These are phyloP conservation scores for Cabera pusaria DNA, from an alignment of 2,888 invertebrate genomes.

Conservation along the genomic window DNA sequence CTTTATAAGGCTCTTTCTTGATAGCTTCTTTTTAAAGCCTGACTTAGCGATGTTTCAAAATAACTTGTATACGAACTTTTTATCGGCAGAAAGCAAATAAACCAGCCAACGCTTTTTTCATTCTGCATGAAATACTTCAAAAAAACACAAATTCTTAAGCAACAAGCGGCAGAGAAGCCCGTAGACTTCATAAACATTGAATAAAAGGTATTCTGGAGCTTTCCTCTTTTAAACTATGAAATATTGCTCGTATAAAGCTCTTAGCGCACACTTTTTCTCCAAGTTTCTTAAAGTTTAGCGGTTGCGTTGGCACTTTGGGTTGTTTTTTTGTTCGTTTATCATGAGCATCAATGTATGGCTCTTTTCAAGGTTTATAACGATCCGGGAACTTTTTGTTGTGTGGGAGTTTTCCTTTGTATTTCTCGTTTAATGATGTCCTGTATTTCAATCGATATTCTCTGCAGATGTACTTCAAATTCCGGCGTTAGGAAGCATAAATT, in stretches of 20 bases:
- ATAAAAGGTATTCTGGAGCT: constrained; percentile 47
- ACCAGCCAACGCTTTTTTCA: constrained; percentile 22
- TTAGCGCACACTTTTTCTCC: constrained; percentile 44
- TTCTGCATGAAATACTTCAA: constrained; percentile 30
- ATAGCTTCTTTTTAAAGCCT: no score
- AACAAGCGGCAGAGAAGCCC: constrained; percentile 34
- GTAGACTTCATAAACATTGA: constrained; percentile 48
- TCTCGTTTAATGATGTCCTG: constrained; percentile 24
- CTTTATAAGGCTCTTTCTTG: no score
- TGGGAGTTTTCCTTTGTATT: constrained; percentile 17
- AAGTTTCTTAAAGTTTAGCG: constrained; percentile 48
- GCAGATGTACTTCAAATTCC: constrained; percentile 12
- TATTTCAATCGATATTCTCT: constrained; percentile 21
- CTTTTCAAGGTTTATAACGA: constrained; percentile 29
- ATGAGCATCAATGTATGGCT: constrained; percentile 34
- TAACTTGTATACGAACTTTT: background rate
- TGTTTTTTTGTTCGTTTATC: constrained; percentile 40
- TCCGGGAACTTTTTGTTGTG: constrained; percentile 24
- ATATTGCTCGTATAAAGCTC: constrained; percentile 54
- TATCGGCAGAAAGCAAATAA: constrained; percentile 10
- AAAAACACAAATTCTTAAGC: constrained; percentile 33
- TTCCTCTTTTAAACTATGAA: constrained; percentile 58
- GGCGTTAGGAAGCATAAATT: constrained; percentile 14
- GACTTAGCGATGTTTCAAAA: background rate
- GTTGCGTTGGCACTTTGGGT: constrained; percentile 45